Conservation (phyloP, 2,797 vertebrate genomes). For the Pipistrellus pipistrellus region DNA sequence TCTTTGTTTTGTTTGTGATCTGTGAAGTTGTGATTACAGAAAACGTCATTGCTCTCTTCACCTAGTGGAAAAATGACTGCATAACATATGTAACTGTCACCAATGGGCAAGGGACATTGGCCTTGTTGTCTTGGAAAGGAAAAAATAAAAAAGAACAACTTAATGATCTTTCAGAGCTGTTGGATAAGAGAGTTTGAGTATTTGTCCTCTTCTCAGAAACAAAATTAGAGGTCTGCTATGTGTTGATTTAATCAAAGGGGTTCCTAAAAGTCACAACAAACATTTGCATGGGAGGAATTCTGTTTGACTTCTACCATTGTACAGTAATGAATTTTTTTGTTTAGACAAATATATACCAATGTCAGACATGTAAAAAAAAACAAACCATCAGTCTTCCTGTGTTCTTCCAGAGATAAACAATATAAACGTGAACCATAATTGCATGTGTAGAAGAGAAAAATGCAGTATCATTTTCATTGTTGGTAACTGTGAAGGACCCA, state of each 20-base stretch:
- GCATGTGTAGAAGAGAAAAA: not conserved
- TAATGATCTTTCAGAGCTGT: not conserved
- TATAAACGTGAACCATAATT: not conserved
- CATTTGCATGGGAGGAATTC: not conserved
- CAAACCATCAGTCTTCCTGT: not conserved
- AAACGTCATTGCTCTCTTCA: not conserved
- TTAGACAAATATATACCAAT: not conserved
- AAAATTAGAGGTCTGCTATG: not conserved
- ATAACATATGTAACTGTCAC: not conserved
- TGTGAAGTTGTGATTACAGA: not conserved
- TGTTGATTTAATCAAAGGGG: not conserved
- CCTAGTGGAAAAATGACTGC: not conserved
- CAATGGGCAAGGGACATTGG: not conserved
- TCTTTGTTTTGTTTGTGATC: constrained; percentile 2
- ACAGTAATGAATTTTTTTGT: not conserved
- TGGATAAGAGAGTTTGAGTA: not conserved
- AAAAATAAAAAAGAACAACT: not conserved
- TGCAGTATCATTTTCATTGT: not conserved
- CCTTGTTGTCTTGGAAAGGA: not conserved
- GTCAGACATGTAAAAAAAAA: not conserved
- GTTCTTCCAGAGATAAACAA: not conserved
- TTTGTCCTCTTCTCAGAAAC: not conserved
- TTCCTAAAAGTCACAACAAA: not conserved
- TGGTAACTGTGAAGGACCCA: not conserved
- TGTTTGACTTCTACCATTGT: not conserved